Base-by-base conservation (phyloP, 1,140 invertebrate genomes). In the Venustaconcha ellipsiformis region DNA sequence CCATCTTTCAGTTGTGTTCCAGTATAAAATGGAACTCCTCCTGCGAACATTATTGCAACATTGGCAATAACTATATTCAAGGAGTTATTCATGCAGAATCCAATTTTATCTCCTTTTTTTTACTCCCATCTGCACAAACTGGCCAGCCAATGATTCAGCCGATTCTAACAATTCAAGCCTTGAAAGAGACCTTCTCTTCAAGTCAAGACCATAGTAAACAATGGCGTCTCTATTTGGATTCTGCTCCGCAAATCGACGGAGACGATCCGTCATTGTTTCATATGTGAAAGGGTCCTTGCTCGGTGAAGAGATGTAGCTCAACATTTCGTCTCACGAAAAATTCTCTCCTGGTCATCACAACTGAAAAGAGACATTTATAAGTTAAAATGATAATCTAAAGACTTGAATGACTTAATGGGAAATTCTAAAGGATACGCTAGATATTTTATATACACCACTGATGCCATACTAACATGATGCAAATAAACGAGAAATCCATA, bases 151-250 rank as follows among this genome's bases (percentile, higher is more conserved):
- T 23, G 70, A 30, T 12, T 30, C 59, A 4, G 67, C 18, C 37
- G 64, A 11, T 11, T 76, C 74, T 12, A 76, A 56, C 14, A 76
- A 14, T 57, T 76, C 59, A n/a, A 66, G 57, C 26, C 74, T 57
- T n/a, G 74, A 58, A 14, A 76, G 14, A 20, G 14, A 20, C 5
- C 12, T 17, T 48, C 74, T 68, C 14, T 58, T 15, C 12, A 55
- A 1, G 2, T 76, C 20, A 4, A 17, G 14, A 37, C 56, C 58
- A 59, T 76, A 76, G 26, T 66, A 76, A 20, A 76, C 68, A 59
- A 76, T 70, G 23, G 74, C 74, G 58, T 70, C 68, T 55, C 63
- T 57, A 18, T 64, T 17, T 12, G 74, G 74, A 20, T 66, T 63
- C 15, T 64, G 62, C 37, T 64, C 26, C 17, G 68, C 74, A 13